Conservation (phyloP, 2,797 vertebrate species). For the Discoglossus pictus region DNA sequence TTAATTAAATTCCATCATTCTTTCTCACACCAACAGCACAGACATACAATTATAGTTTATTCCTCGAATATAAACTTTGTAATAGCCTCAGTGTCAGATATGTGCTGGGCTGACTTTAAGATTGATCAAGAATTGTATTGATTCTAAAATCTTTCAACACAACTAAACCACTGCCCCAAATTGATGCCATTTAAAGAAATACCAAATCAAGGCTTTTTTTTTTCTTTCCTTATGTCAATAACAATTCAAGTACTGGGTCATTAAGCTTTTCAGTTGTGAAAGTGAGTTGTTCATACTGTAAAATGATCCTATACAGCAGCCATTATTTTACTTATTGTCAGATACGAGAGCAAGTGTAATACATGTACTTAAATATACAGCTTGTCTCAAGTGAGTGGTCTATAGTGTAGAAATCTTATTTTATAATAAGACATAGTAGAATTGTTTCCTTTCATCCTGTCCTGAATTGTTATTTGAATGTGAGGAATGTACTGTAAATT, state of each 20-base stretch:
- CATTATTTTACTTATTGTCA: no score
- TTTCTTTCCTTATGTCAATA: conserved; percentile 10
- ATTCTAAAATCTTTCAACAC: no score
- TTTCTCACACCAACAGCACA: neutral
- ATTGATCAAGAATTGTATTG: conserved; percentile 11
- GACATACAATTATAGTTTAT: conserved; percentile 21
- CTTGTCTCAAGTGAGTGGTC: neutral
- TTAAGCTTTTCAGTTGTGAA: neutral
- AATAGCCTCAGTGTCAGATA: conserved; percentile 4
- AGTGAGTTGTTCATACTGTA: no score
- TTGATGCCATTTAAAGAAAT: no score
- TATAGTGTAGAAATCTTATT: neutral
- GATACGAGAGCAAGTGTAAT: no score
- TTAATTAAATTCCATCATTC: conserved; percentile 10
- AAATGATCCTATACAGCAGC: no score
- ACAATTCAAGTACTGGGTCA: neutral
- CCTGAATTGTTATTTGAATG: no score
- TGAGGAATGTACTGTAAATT: no score
- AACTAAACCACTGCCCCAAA: no score
- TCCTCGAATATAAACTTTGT: conserved; percentile 10
- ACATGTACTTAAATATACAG: no score
- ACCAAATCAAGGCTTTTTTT: neutral
- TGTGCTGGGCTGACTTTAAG: neutral
- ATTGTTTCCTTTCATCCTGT: no score
- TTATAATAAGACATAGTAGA: no score